A percentile compares a stretch with the other conserved stretches of the same genome.
phyloP scores from a whole-genome alignment of 2,113 vertebrate genomes.

The Eulemur rufifrons region DNA sequence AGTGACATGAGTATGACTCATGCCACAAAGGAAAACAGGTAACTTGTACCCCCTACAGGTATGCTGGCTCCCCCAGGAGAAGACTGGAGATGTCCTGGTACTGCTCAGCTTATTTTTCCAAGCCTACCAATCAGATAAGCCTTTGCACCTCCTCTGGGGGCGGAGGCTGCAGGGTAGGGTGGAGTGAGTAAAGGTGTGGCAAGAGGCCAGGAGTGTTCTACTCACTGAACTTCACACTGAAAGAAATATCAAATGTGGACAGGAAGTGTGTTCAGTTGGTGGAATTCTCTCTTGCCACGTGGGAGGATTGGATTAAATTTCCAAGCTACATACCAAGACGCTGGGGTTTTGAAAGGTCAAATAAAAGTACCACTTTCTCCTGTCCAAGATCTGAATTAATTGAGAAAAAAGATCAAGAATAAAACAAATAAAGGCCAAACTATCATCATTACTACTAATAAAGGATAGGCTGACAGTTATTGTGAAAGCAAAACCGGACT shows the following conservation, averaged over 20 bases:
- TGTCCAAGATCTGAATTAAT: background rate
- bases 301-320: background rate
- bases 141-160: background rate
- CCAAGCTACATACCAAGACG: background rate
- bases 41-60: background rate
- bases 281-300: background rate
- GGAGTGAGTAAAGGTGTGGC: background rate
- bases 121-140: background rate
- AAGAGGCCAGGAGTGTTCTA: background rate
- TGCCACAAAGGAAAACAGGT: background rate
- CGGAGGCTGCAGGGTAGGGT: fast-evolving
- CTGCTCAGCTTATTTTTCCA: background rate
- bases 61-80: background rate
- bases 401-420: background rate
- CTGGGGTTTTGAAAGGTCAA: background rate
- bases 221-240: background rate
- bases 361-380: background rate
- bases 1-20: background rate
- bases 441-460: background rate
- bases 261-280: background rate
- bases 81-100: background rate
- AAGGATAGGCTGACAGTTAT: background rate
- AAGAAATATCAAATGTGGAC: background rate
- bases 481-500: background rate
- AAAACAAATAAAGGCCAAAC: background rate